Conservation (phyloP, 2,888 invertebrate species). For the Drosophila algonquin region DNA sequence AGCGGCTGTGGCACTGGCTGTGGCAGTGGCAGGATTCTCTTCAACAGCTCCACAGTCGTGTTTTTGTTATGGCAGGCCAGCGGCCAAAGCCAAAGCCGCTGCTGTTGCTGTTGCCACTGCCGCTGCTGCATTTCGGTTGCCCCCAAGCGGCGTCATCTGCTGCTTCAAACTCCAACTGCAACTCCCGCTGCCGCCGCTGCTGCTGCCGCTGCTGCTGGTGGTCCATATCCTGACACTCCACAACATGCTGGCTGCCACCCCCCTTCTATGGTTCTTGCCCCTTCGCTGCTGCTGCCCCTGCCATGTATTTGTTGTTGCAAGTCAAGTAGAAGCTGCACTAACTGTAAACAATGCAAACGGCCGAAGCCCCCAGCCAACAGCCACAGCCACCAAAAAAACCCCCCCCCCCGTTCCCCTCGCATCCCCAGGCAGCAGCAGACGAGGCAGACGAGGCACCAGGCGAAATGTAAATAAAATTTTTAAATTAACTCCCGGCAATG, state of each 20-base stretch:
- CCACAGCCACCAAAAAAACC: not conserved
- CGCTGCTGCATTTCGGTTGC: slow-evolving; percentile 17
- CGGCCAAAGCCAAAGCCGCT: slow-evolving; percentile 50
- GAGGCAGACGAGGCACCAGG: slow-evolving; percentile 45
- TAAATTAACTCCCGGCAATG: slow-evolving; percentile 68
- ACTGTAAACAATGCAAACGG: slow-evolving; percentile 70
- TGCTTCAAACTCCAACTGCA: not conserved
- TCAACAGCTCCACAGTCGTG: slow-evolving; percentile 8
- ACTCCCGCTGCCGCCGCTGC: not conserved
- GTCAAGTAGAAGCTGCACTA: slow-evolving; percentile 71
- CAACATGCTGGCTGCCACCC: not conserved
- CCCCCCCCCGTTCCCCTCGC: not conserved
- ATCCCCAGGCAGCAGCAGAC: slow-evolving; percentile 17
- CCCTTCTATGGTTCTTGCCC: slow-evolving; percentile 9
- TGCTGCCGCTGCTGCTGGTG: slow-evolving; percentile 22
- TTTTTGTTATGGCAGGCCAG: slow-evolving; percentile 60
- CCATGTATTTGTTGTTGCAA: slow-evolving; percentile 55
- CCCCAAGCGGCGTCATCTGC: slow-evolving; percentile 65
- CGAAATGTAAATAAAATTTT: slow-evolving; percentile 74
- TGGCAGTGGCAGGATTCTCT: not conserved
- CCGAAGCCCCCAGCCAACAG: slow-evolving; percentile 16
- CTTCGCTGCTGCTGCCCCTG: not conserved
- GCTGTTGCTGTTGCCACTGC: slow-evolving; percentile 7
- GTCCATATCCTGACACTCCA: not conserved
- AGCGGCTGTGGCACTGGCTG: slow-evolving; percentile 6